Percentiles rank a stretch among this genome's conserved stretches.
Conservation (phyloP, 2,113 vertebrate genomes). For the Baryphthengus martii region DNA sequence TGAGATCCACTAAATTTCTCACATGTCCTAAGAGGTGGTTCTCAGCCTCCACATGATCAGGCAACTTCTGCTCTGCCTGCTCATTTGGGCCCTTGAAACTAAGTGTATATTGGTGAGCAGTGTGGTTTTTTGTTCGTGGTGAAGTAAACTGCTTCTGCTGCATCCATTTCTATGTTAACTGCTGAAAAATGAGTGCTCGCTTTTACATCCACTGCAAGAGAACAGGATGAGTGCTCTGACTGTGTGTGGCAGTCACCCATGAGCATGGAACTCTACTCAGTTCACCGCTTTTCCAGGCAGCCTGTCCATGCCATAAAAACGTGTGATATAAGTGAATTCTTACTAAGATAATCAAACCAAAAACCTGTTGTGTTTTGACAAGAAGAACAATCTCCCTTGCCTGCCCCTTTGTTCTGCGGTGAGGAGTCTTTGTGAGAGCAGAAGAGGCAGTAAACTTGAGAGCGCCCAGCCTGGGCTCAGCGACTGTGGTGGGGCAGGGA, state of each 20-base stretch:
- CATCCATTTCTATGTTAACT: neutral
- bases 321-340: neutral
- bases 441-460: neutral
- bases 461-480: neutral
- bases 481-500: neutral
- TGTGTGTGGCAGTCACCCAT: fast-evolving
- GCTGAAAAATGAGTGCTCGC: neutral
- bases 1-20: neutral
- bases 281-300: neutral
- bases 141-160: neutral
- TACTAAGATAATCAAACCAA: neutral
- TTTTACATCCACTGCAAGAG: neutral
- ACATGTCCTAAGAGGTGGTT: neutral
- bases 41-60: neutral
- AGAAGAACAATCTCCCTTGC: neutral
- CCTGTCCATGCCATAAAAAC: neutral
- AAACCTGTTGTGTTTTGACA: neutral
- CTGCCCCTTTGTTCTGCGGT: neutral
- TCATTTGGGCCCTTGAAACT: neutral
- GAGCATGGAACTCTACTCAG: neutral
- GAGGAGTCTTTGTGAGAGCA: neutral
- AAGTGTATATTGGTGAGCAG: neutral
- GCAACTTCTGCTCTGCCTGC: neutral
- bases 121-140: neutral
- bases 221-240: neutral